Conservation (phyloP, 1,140 invertebrate species). For the Mactra quadrangularis region DNA sequence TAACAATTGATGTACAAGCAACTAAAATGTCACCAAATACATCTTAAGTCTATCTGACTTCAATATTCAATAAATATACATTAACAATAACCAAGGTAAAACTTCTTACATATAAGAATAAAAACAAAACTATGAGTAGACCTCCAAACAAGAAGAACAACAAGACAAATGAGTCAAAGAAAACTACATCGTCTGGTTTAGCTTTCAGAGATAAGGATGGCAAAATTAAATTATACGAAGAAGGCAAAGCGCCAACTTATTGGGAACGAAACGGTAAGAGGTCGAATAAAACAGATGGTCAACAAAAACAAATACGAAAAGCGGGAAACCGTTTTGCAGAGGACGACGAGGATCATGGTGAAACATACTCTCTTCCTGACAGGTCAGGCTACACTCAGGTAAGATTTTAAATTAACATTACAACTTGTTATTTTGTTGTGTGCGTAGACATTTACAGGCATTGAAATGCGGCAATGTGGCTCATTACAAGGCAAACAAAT, state of each 20-base stretch:
- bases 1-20: no score
- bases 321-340: not conserved
- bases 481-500: no score
- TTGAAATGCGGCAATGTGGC: no score
- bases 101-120: no score
- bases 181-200: not conserved
- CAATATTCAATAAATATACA: no score
- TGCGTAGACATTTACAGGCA: no score
- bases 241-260: constrained; percentile 22
- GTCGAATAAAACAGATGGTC: not conserved
- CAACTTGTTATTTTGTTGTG: not conserved
- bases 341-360: not conserved
- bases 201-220: constrained; percentile 28
- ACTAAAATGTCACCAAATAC: no score
- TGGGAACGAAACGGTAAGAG: not conserved
- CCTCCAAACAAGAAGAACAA: no score
- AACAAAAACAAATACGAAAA: not conserved
- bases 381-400: not conserved
- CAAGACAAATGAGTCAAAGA: no score
- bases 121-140: no score
- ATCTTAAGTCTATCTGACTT: no score
- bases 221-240: constrained; percentile 18
- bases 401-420: not conserved
- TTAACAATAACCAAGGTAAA: no score
- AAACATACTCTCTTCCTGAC: not conserved